phyloP scores from a whole-genome alignment of 2,888 invertebrate species.

The Lithophane ornitopus region DNA sequence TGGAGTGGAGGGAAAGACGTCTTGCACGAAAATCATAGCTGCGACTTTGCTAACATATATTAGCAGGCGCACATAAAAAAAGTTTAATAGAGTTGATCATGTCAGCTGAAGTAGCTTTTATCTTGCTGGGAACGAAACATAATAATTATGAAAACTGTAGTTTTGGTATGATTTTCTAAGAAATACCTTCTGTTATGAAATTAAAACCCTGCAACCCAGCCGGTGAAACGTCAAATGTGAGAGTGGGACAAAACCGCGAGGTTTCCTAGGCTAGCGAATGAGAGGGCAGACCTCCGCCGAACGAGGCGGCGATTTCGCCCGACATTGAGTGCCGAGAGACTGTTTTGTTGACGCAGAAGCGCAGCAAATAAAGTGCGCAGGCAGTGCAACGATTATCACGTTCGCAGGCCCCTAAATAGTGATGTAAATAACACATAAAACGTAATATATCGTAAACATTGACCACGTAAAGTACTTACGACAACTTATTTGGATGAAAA shows the following conservation, averaged over 20 bases:
- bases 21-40: neutral
- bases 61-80: slow-evolving; percentile 26
- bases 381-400: slow-evolving; percentile 89
- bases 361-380: slow-evolving; percentile 89
- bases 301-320: slow-evolving; percentile 70
- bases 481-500: slow-evolving; percentile 58
- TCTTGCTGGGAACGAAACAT: neutral
- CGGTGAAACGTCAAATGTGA: slow-evolving; percentile 75
- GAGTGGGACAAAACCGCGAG: slow-evolving; percentile 74
- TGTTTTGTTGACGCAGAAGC: slow-evolving; percentile 89
- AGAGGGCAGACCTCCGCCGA: slow-evolving; percentile 77
- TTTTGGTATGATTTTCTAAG: neutral
- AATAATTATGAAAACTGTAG: neutral
- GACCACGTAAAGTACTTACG: slow-evolving; percentile 74
- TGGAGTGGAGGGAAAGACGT: neutral
- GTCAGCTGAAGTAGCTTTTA: neutral
- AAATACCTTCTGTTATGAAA: slow-evolving; percentile 19
- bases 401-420: slow-evolving; percentile 86
- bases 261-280: slow-evolving; percentile 75
- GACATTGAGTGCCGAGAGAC: slow-evolving; percentile 66
- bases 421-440: slow-evolving; percentile 87
- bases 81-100: neutral
- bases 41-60: slow-evolving; percentile 22
- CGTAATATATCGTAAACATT: slow-evolving; percentile 82
- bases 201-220: slow-evolving; percentile 76